Evolutionary conservation across 2,888 invertebrate genomes (phyloP).

Genomic region (Notodonta dromedarius): DNA sequence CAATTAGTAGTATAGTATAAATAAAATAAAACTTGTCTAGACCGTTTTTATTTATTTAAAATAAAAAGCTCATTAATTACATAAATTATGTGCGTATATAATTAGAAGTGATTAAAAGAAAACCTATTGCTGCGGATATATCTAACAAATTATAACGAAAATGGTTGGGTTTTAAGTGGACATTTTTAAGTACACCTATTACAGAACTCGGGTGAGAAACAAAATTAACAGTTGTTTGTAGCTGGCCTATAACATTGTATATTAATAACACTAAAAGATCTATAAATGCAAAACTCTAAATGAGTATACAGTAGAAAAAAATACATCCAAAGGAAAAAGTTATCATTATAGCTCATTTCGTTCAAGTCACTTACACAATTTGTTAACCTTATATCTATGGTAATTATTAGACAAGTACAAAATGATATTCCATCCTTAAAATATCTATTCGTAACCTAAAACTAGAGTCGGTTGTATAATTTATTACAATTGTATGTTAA

Average conservation of each 20-base stretch:
- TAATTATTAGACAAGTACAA: slow-evolving; percentile 83
- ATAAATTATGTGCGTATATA: slow-evolving; percentile 80
- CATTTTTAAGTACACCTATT: slow-evolving; percentile 75
- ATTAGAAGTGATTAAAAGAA: slow-evolving; percentile 63
- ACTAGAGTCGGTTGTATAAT: slow-evolving; percentile 81
- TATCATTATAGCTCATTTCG: slow-evolving; percentile 75
- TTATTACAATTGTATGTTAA: slow-evolving; percentile 65
- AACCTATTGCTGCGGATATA: slow-evolving; percentile 54
- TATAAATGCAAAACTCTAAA: slow-evolving; percentile 82
- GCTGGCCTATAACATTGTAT: slow-evolving; percentile 71
- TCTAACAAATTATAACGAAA: slow-evolving; percentile 53
- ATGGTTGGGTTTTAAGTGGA: slow-evolving; percentile 70
- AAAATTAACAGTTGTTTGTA: slow-evolving; percentile 47
- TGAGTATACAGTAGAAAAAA: slow-evolving; percentile 80
- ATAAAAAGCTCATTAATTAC: slow-evolving; percentile 79
- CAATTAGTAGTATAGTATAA: slow-evolving; percentile 22
- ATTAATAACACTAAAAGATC: slow-evolving; percentile 76
- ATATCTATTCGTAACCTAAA: slow-evolving; percentile 78
- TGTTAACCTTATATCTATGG: slow-evolving; percentile 81
- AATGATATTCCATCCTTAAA: slow-evolving; percentile 81
- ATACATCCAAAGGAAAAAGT: slow-evolving; percentile 77
- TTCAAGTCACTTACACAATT: slow-evolving; percentile 78
- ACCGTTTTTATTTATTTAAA: slow-evolving; percentile 78
- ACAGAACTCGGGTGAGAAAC: slow-evolving; percentile 44
- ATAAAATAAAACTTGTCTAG: slow-evolving; percentile 56